Conservation (phyloP, 2,797 vertebrate genomes). For the Acanthis flammea region DNA sequence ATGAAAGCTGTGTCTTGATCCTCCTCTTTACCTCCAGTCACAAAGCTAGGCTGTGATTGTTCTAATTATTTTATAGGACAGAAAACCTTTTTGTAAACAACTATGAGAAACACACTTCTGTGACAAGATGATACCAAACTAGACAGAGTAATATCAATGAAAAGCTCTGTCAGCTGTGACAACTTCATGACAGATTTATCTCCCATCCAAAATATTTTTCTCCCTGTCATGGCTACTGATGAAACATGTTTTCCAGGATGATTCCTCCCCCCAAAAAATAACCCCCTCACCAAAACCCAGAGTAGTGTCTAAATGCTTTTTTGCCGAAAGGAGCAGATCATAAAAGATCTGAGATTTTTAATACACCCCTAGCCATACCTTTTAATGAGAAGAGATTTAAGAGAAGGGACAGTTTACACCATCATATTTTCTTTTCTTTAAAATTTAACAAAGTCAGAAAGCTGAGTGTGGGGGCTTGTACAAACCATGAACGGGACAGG, state of each 20-base stretch:
- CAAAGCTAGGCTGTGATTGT: neutral
- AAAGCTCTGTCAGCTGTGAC: neutral
- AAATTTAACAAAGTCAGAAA: neutral
- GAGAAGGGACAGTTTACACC: neutral
- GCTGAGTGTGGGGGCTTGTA: no score
- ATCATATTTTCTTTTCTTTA: neutral
- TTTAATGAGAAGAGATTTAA: neutral
- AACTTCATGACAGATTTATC: neutral
- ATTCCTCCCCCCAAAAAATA: accelerated
- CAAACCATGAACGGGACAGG: no score
- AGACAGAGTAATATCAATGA: neutral
- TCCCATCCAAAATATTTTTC: neutral
- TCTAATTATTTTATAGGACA: neutral
- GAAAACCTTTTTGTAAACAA: neutral
- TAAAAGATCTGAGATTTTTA: neutral
- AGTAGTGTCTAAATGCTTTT: neutral
- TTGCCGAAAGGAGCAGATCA: neutral
- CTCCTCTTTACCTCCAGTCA: neutral
- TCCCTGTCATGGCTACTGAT: neutral
- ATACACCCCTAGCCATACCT: neutral
- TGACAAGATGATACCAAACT: neutral
- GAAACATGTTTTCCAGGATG: neutral
- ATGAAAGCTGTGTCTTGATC: neutral
- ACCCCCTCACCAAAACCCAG: neutral
- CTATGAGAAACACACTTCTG: neutral